phyloP scores from a whole-genome alignment of 2,113 vertebrate species.

The Sinocyclocheilus anshuiensis region DNA sequence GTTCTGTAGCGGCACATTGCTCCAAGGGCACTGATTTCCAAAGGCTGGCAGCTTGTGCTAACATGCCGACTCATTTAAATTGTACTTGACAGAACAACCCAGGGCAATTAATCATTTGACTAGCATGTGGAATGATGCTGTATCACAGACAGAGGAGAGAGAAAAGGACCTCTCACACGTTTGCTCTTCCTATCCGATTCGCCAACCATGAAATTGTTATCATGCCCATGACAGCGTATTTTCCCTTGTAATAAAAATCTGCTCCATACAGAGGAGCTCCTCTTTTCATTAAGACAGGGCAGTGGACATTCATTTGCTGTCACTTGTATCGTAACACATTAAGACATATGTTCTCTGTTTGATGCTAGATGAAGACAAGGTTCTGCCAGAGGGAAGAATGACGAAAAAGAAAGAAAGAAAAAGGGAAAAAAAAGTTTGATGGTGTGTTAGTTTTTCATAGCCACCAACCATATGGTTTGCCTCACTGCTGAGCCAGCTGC shows the following conservation, averaged over 20 bases:
- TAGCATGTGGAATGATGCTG: conserved; percentile 51
- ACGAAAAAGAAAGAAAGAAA: neutral
- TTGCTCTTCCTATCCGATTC: conserved; percentile 49
- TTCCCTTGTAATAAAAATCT: conserved; percentile 50
- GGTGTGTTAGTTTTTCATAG: conserved; percentile 39
- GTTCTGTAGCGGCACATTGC: conserved; percentile 19
- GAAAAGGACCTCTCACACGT: neutral
- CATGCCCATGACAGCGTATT: conserved; percentile 42
- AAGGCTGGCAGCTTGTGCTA: conserved; percentile 46
- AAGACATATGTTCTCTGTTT: conserved; percentile 48
- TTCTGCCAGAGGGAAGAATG: conserved; percentile 7
- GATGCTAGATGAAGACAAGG: conserved; percentile 30
- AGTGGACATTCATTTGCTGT: conserved; percentile 30
- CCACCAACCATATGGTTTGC: conserved; percentile 57
- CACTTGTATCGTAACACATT: conserved; percentile 41
- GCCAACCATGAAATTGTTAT: conserved; percentile 57
- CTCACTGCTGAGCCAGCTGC: conserved; percentile 44
- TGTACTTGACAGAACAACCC: conserved; percentile 56
- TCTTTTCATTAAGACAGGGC: conserved; percentile 32
- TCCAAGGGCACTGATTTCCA: conserved; percentile 56
- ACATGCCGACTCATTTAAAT: conserved; percentile 36
- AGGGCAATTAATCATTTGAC: conserved; percentile 57
- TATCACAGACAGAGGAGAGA: conserved; percentile 42
- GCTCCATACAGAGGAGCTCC: conserved; percentile 10
- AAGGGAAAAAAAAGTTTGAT: conserved; percentile 41